Evolutionary conservation across 2,888 invertebrate species (phyloP).

Genomic region (Ectropis crepuscularia): DNA sequence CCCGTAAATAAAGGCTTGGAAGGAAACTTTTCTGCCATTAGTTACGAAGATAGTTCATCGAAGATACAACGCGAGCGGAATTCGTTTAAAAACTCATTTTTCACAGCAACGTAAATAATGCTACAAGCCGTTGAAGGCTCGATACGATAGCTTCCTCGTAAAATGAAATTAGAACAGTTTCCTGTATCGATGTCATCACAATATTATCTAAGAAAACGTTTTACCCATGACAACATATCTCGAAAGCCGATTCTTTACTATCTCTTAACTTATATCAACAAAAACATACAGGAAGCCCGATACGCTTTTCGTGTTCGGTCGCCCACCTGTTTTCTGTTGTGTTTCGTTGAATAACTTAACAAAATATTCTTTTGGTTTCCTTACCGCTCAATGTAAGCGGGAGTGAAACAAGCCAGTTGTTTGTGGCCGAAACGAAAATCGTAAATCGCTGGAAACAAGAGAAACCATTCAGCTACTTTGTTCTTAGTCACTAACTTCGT

Average conservation of each 20-base stretch:
- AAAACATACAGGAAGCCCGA: slow-evolving; percentile 7
- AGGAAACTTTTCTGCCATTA: slow-evolving; percentile 14
- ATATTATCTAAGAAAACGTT: slow-evolving; percentile 4
- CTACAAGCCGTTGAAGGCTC: slow-evolving; percentile 65
- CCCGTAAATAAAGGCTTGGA: too few relatives aligned
- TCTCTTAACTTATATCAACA: slow-evolving; percentile 12
- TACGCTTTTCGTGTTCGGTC: not conserved
- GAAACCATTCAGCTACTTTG: slow-evolving; percentile 50
- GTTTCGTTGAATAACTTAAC: slow-evolving; percentile 18
- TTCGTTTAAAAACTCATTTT: slow-evolving; percentile 76
- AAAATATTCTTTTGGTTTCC: slow-evolving; percentile 20
- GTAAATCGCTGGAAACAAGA: slow-evolving; percentile 52
- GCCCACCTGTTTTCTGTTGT: slow-evolving; percentile 8
- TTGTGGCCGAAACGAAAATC: slow-evolving; percentile 49
- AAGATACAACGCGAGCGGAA: slow-evolving; percentile 56
- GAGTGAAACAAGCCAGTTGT: slow-evolving; percentile 46
- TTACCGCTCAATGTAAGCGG: slow-evolving; percentile 19
- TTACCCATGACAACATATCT: slow-evolving; percentile 2
- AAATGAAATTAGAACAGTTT: slow-evolving; percentile 31
- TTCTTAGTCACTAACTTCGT: slow-evolving; percentile 49
- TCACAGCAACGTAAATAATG: slow-evolving; percentile 64
- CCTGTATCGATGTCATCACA: not conserved
- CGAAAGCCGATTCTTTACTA: slow-evolving; percentile 11
- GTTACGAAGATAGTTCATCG: slow-evolving; percentile 28
- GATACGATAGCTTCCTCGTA: slow-evolving; percentile 32